Conservation (phyloP, 2,888 invertebrate species). For the Limnephilus marmoratus region DNA sequence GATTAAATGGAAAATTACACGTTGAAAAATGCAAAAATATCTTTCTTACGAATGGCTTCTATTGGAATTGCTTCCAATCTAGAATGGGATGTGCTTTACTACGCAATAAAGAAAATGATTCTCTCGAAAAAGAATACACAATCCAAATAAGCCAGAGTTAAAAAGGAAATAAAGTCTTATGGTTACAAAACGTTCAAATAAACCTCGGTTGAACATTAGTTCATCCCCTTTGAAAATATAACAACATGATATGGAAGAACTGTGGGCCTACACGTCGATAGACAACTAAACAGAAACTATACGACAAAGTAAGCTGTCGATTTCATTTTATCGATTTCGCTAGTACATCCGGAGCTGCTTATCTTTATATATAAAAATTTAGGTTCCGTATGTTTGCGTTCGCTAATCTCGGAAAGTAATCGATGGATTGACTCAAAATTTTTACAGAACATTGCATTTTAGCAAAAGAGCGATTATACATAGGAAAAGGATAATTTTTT, state of each 20-base stretch:
- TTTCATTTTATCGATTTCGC: too few relatives aligned
- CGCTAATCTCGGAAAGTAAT: too few relatives aligned
- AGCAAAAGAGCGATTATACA: too few relatives aligned
- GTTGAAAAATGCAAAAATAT: not conserved
- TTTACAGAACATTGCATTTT: too few relatives aligned
- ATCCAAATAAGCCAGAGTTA: not conserved
- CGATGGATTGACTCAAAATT: too few relatives aligned
- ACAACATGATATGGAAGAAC: not conserved
- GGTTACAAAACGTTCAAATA: conserved; percentile 31
- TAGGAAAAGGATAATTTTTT: too few relatives aligned
- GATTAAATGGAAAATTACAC: not conserved
- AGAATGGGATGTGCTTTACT: conserved; percentile 3
- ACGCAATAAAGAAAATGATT: conserved; percentile 7
- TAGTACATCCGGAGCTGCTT: too few relatives aligned
- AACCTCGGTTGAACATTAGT: conserved; percentile 17
- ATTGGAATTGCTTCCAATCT: not conserved
- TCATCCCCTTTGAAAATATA: conserved; percentile 24
- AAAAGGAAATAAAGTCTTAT: not conserved
- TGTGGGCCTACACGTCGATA: too few relatives aligned
- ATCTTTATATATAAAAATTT: too few relatives aligned
- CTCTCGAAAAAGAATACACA: conserved; percentile 3
- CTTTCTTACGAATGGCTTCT: not conserved
- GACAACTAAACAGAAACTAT: too few relatives aligned
- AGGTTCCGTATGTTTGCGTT: too few relatives aligned
- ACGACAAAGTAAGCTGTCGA: too few relatives aligned